A percentile compares a stretch with the other conserved stretches of the same genome.
phyloP scores from a whole-genome alignment of 2,113 vertebrate species.

The Apodemus sylvaticus region DNA sequence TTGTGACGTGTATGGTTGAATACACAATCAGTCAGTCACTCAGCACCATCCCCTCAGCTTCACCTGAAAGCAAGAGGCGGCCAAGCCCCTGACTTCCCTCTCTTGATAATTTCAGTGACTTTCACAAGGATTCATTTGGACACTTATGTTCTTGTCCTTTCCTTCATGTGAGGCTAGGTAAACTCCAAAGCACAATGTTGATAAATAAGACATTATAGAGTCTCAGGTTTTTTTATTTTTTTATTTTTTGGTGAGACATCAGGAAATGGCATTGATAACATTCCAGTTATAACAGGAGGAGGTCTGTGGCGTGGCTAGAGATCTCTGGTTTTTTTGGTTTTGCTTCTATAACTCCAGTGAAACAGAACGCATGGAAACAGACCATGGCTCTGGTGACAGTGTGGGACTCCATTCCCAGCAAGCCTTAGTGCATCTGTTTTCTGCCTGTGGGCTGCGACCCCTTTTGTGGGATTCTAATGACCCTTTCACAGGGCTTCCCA shows the following conservation, averaged over 20 bases:
- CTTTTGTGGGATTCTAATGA: background rate
- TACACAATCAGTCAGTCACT: accelerated
- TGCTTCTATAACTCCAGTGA: background rate
- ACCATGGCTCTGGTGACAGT: background rate
- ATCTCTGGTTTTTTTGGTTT: background rate
- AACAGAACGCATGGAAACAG: background rate
- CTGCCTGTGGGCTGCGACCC: background rate
- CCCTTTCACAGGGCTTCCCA: background rate
- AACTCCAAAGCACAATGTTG: background rate
- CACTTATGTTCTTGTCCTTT: background rate
- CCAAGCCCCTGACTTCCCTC: background rate
- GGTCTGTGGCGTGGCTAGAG: background rate
- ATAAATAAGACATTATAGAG: background rate
- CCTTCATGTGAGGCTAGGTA: background rate
- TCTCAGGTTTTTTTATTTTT: background rate
- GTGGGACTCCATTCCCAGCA: background rate
- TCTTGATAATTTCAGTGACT: background rate
- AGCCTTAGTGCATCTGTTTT: background rate
- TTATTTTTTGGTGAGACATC: background rate
- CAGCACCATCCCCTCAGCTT: background rate
- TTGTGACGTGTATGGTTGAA: accelerated
- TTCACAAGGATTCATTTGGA: background rate
- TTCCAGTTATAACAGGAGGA: background rate
- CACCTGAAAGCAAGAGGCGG: background rate
- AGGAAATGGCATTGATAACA: background rate